A percentile compares a stretch with the other conserved stretches of the same genome.
Evolutionary conservation across 2,113 vertebrate genomes (phyloP).

Genomic region (Crotalus horridus): DNA sequence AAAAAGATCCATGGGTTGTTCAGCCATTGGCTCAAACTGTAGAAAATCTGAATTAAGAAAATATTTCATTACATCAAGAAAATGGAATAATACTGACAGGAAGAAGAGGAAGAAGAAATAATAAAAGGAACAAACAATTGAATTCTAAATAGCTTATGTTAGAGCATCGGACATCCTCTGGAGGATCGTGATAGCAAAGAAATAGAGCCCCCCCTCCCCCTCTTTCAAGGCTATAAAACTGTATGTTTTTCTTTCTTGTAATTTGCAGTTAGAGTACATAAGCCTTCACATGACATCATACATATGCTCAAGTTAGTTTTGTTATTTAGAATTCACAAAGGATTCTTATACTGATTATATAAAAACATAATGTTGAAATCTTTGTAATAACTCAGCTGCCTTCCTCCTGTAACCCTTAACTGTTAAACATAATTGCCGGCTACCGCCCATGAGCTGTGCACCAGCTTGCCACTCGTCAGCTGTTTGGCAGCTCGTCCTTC

Average conservation of each 20-base stretch:
- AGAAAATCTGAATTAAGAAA: neutral
- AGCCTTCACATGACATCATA: neutral
- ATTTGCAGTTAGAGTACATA: neutral
- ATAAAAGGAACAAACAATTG: neutral
- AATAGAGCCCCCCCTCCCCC: neutral
- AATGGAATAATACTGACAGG: neutral
- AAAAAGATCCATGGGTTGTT: neutral
- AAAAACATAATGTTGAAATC: neutral
- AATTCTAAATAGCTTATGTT: neutral
- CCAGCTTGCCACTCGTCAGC: too few species aligned
- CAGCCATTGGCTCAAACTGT: neutral
- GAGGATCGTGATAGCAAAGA: neutral
- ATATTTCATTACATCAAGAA: neutral
- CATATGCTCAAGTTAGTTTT: neutral
- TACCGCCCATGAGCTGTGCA: too few species aligned
- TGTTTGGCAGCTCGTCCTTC: too few species aligned
- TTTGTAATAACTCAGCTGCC: neutral
- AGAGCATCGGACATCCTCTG: neutral
- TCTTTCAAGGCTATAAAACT: neutral
- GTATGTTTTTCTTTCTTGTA: neutral
- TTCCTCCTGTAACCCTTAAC: neutral
- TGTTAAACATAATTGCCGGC: too few species aligned
- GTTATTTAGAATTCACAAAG: neutral
- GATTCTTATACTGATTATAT: neutral
- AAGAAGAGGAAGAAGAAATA: neutral